Evolutionary conservation across 1,140 invertebrate genomes (phyloP).

Genomic region (Leucophenga varia): DNA sequence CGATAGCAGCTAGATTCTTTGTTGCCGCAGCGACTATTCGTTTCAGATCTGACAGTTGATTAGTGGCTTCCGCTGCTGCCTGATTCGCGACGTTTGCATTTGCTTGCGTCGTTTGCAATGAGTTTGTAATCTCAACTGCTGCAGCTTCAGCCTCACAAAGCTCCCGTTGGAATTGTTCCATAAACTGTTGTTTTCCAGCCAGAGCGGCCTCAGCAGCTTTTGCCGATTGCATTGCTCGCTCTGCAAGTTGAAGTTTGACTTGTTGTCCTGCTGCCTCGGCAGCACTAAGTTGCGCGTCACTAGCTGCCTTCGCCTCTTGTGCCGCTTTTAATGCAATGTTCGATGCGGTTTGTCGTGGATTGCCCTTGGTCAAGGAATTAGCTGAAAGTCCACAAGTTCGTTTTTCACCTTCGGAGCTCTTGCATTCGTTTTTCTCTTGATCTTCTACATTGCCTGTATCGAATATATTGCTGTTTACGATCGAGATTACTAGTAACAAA

Average conservation of each 20-base stretch:
- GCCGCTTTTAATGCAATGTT: slow-evolving; percentile 66
- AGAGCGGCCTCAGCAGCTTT: slow-evolving; percentile 65
- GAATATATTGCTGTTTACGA: too few relatives aligned
- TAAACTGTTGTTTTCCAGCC: slow-evolving; percentile 62
- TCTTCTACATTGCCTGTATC: too few relatives aligned
- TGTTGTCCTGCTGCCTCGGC: slow-evolving; percentile 64
- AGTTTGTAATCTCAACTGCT: slow-evolving; percentile 61
- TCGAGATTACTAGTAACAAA: too few relatives aligned
- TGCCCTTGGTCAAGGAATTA: not conserved
- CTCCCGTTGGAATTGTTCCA: slow-evolving; percentile 61
- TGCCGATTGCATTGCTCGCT: slow-evolving; percentile 65
- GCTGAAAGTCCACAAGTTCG: too few relatives aligned
- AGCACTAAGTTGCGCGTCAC: slow-evolving; percentile 64
- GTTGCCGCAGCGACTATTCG: slow-evolving; percentile 59
- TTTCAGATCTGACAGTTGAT: slow-evolving; percentile 54
- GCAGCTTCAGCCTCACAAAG: slow-evolving; percentile 64
- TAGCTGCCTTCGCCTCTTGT: slow-evolving; percentile 63
- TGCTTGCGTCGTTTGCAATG: slow-evolving; percentile 60
- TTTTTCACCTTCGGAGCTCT: too few relatives aligned
- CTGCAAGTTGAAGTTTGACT: slow-evolving; percentile 65
- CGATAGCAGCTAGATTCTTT: slow-evolving; percentile 59
- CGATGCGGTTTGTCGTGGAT: slow-evolving; percentile 46
- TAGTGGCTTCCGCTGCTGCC: slow-evolving; percentile 60
- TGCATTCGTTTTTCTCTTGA: too few relatives aligned
- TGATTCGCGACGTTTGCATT: slow-evolving; percentile 62